Evolutionary conservation across 2,113 vertebrate species (phyloP).

Genomic region (Struthidea cinerea): DNA sequence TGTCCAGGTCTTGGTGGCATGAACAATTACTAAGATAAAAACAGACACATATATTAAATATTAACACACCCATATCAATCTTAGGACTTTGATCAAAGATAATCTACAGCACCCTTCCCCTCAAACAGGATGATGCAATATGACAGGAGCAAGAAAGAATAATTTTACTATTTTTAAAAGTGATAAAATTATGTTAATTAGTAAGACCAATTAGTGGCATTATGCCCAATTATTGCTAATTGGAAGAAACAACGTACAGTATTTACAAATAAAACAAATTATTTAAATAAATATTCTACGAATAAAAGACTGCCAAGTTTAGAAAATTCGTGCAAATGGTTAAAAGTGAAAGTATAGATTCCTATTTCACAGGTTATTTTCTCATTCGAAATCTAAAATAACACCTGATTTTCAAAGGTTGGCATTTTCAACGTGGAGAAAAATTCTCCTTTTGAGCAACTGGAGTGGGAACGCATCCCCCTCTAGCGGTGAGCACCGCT

Average conservation of each 20-base stretch:
- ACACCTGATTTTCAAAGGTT: accelerated
- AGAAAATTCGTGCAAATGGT: not conserved
- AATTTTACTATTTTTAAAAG: not conserved
- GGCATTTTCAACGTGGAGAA: accelerated
- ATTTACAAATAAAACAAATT: not conserved
- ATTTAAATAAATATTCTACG: not conserved
- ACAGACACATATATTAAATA: not conserved
- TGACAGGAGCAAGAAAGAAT: not conserved
- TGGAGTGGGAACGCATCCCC: not conserved
- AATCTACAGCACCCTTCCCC: not conserved
- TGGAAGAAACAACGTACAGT: not conserved
- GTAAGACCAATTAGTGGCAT: not conserved
- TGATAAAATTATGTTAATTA: not conserved
- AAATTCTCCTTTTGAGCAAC: accelerated
- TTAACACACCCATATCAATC: not conserved
- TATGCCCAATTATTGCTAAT: not conserved
- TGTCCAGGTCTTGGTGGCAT: constrained; percentile 63
- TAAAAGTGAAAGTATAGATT: not conserved
- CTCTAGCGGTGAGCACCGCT: not conserved
- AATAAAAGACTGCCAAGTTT: not conserved
- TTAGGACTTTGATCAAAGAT: not conserved
- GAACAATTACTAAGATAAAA: constrained; percentile 44
- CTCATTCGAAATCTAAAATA: not conserved
- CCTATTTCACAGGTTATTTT: not conserved
- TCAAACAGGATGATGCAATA: not conserved